Percentiles rank a stretch among this genome's conserved stretches.
These are phyloP conservation scores for Tenthredo livida DNA, from an alignment of 2,888 invertebrate species.

Conservation along the genomic window DNA sequence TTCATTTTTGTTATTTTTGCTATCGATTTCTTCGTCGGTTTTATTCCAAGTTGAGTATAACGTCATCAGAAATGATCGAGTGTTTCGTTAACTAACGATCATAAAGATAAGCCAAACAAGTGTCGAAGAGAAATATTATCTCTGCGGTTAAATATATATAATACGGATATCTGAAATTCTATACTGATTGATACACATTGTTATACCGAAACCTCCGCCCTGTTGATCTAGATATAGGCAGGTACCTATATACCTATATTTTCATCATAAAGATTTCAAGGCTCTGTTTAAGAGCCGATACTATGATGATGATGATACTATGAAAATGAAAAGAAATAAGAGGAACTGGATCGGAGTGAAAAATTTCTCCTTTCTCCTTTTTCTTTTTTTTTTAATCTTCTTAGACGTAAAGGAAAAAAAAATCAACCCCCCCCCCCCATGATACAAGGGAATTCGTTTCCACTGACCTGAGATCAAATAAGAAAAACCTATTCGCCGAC, in stretches of 20 bases:
- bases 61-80: not conserved
- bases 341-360: not conserved
- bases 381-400: not conserved
- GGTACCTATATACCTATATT: not conserved
- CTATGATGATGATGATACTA: not conserved
- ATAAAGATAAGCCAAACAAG: conserved; percentile 16
- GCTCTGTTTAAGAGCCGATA: not conserved
- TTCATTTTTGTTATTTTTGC: no score
- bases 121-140: conserved; percentile 11
- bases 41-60: not conserved
- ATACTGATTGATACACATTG: conserved; percentile 14
- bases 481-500: conserved; percentile 33
- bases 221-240: not conserved
- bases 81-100: not conserved
- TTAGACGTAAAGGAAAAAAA: not conserved
- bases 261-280: not conserved
- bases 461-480: conserved; percentile 26
- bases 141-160: not conserved
- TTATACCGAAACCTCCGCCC: not conserved
- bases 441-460: conserved; percentile 42
- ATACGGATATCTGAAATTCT: not conserved
- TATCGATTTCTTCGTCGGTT: not conserved
- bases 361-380: not conserved
- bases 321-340: not conserved
- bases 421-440: not conserved